Conservation (phyloP, 2,113 vertebrate species). For the Saccopteryx bilineata region DNA sequence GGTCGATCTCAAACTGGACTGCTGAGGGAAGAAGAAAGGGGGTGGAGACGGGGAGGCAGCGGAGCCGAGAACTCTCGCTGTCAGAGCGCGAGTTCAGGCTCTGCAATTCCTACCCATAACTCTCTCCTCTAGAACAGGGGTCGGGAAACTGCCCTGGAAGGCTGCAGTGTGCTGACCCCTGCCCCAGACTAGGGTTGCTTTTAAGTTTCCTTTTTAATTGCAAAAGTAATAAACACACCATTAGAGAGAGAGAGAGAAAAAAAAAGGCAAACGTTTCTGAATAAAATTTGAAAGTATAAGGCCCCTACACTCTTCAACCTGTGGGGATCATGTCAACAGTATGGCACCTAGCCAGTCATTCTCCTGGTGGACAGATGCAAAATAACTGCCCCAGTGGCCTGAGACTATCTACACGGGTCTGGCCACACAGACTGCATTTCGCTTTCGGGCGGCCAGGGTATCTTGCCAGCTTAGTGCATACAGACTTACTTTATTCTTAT, state of each 20-base stretch:
- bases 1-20: constrained; percentile 95
- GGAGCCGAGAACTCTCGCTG: neutral
- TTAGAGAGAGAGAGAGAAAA: neutral
- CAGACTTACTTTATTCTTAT: neutral
- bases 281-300: neutral
- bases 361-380: neutral
- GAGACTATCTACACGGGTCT: neutral
- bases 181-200: neutral
- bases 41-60: neutral
- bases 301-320: neutral
- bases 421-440: neutral
- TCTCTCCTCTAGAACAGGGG: neutral
- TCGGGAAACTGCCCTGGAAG: neutral
- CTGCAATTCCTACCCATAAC: neutral
- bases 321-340: neutral
- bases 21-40: constrained; percentile 84
- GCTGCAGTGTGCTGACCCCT: neutral
- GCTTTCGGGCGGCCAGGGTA: neutral
- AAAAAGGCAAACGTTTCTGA: neutral
- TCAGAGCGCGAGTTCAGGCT: neutral
- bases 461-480: neutral
- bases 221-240: neutral
- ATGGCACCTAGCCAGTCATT: neutral
- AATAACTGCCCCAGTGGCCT: neutral
- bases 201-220: neutral